Evolutionary conservation across 1,140 invertebrate species (phyloP), one percentile per base, ranked within the genome.

Genomic region (Solenopsis invicta): DNA sequence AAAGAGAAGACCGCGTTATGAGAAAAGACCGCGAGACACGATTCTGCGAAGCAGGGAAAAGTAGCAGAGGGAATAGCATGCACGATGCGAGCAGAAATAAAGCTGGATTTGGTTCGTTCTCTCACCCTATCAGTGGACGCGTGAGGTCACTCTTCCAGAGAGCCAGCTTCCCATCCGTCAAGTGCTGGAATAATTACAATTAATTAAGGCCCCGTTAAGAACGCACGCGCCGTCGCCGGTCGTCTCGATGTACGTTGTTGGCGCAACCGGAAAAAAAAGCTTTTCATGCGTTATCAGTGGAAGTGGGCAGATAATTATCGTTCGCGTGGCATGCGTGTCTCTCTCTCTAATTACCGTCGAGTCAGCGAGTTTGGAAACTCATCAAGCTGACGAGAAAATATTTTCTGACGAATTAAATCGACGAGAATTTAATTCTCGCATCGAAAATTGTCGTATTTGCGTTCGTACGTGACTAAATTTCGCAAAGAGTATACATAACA

Each of bases 111-210:
- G 69, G 45, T 67, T 88, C 72, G 52, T 72, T 87, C 81, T 88
- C 85, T 94, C 92, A 95, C 95, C 95, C 93, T 94, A 91, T 95
- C 78, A 92, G 74, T 59, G 92, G 84, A 66, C 90, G 92, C 64
- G 91, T 94, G 64, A 95, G 93, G 87, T 95, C 95, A 80, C 91
- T 93, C 92, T 95, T 95, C 95, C 95, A 95, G n/a, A 95, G 90
- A 45, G 93, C 87, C 81, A 95, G 90, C 89, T 95, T 94, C 85
- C 95, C 94, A 92, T 95, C 94, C 37, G 94, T 95, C 91, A 95
- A 94, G 93, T 95, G 94, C 95, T 95, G 92, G 71, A 94, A 91
- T 89, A 95, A 94, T 95, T 93, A 94, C 90, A 92, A 92, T 87
- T 87, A 93, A 94, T 95, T 93, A 93, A 91, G 77, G 62, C 10